Evolutionary conservation across 1,140 invertebrate species (phyloP).

Genomic region (Calephelis nemesis): DNA sequence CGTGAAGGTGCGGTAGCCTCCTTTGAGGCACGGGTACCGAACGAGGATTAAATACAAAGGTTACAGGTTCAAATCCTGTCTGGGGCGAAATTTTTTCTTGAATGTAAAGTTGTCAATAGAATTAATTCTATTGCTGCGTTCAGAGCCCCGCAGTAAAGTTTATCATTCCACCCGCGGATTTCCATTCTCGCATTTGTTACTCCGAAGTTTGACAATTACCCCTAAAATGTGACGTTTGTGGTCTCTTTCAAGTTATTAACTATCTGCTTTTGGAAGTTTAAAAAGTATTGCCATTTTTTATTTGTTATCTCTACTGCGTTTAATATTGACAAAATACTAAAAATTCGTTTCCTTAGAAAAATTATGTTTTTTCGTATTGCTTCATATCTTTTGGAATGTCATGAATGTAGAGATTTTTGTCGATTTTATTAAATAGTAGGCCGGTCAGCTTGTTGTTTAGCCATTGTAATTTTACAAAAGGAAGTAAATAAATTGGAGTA

Average conservation of each 20-base stretch:
- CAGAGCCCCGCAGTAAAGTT: conserved; percentile 56
- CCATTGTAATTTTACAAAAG: too few species aligned
- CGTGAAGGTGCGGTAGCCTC: conserved; percentile 4
- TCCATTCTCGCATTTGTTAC: conserved; percentile 43
- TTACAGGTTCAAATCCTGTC: too few species aligned
- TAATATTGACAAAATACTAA: too few species aligned
- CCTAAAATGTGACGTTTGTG: conserved; percentile 24
- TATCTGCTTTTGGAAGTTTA: neutral
- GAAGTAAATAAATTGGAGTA: too few species aligned
- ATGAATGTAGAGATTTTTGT: too few species aligned
- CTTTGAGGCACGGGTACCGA: conserved; percentile 13
- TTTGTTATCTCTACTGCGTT: too few species aligned
- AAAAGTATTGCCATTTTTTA: too few species aligned
- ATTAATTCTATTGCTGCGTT: conserved; percentile 74
- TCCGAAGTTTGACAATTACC: conserved; percentile 36
- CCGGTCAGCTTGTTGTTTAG: too few species aligned
- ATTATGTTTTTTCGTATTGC: too few species aligned
- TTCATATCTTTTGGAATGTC: too few species aligned
- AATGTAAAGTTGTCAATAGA: conserved; percentile 69
- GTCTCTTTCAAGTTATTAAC: neutral
- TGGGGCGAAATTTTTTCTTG: conserved; percentile 21
- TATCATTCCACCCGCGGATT: conserved; percentile 48
- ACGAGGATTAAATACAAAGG: conserved; percentile 68
- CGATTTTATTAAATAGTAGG: too few species aligned
- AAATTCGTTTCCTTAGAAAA: too few species aligned